Evolutionary conservation across 2,888 invertebrate genomes (phyloP), one percentile per base, ranked within the genome.

Genomic region (Tridacna gigas): DNA sequence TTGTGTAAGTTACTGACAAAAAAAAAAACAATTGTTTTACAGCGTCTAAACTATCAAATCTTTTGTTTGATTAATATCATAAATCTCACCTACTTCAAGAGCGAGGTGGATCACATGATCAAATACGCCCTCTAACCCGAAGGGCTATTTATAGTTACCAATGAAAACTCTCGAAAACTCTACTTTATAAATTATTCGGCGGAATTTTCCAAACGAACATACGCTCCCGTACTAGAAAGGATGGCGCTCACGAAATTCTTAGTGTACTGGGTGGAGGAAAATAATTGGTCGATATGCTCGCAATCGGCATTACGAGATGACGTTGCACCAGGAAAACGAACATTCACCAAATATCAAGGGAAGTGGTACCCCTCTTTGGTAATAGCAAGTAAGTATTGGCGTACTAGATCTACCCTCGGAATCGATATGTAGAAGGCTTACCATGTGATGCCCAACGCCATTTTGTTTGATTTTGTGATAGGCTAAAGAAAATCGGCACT

Each of bases 221-320:
- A n/a, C n/a, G n/a, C n/a, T n/a, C n/a, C n/a, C n/a, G n/a, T n/a
- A n/a, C n/a, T n/a, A n/a, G n/a, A 63, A 63, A 63, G 22, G 77
- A 63, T 77, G 77, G 77, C 77, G 63, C 28, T 45, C 47, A 63
- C 63, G 66, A 75, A 77, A 77, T 45, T 77, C 65, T 77, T 77
- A 45, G 65, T 77, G 37, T 77, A 77, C 66, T 77, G 77, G 77
- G 47, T 63, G 12, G 77, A 77, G 48, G 77, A 77, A 77, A 77
- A 26, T 20, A 77, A 65, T 66, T 77, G 77, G 77, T 77, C 77
- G 28, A 66, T 77, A 66, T 28, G 65, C 66, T 63, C 66, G 22
- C n/a, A 63, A 77, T 63, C 77, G 66, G 77, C 77, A 63, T 45
- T 77, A 22, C 65, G 77, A 77, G 77, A 77, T 28, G 77, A 77